Evolutionary conservation across 2,113 vertebrate species (phyloP), one percentile per base, ranked within the genome.

Genomic region (Corythornis vintsioides): DNA sequence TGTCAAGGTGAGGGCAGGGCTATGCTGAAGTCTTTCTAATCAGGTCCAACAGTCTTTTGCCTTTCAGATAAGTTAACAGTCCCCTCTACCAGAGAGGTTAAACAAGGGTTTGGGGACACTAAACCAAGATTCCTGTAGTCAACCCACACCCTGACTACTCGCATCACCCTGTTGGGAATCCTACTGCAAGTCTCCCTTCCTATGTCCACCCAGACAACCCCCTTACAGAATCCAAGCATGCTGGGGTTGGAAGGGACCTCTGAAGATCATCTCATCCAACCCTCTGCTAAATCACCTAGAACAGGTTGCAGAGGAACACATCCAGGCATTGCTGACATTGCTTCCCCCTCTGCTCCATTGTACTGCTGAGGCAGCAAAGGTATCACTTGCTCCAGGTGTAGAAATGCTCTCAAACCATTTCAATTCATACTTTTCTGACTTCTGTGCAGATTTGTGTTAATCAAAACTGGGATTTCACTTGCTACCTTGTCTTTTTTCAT

Each of bases 41-140:
- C n/a, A 17, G n/a, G 2, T 1, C 13, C 52, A 15, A 11, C 1
- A 1, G 17, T 13, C 0, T 0, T 43, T 20, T 10, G 10, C 8
- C 43, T 77, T 48, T 9, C 17, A 29, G 29, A 11, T 1, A 4
- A 42, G 18, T 13, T 48, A 31, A 1, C 0, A 4, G 4, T 40
- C 52, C 7, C 15, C 29, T 43, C 11, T 9, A 11, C 5, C 52
- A 78, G 45, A 10, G 45, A 40, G 50, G 7, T 3, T 12, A n/a
- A 28, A 5, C 2, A 20, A 64, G 42, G 17, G 3, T 21, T 22
- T 60, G 71, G n/a, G 57, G 26, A 45, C 13, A 19, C 28, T 64
- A 56, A 31, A 18, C 13, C 42, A 26, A 4, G 2, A 47, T 18
- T 21, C n/a, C 50, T 29, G 45, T 35, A 66, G 81, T 38, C 18